Base-by-base conservation (phyloP, 1,140 invertebrate genomes). In the Antheraea mylitta region DNA sequence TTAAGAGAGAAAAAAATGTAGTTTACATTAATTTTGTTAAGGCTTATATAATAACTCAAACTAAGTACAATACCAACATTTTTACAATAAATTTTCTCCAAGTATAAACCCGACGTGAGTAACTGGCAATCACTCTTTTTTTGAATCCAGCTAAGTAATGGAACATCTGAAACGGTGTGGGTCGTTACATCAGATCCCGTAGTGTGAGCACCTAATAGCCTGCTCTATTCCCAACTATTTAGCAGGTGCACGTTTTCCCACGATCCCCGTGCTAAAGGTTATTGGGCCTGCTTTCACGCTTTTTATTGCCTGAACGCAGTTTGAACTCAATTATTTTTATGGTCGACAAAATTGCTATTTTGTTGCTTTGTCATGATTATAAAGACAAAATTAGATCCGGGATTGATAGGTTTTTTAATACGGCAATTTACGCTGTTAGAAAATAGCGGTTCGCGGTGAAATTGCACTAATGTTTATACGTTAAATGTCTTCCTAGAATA, bases 291-390 rank as follows among this genome's bases (percentile, higher is more conserved):
- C 84, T 87, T 90, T 87, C 83, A 91, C 85, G 85, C 85, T 89
- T 91, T 91, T 91, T 91, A 91, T 89, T 89, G 89, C 89, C 82
- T 82, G 75, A 85, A 89, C 88, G 83, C 87, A 89, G 85, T 92
- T 90, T 90, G 85, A 90, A 92, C 89, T 92, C 87, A 92, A 92
- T 92, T 92, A 92, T 90, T 92, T 92, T 90, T 90, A 92, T 90
- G 86, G 89, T 85, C 81, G 84, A 75, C 80, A 78, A 89, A 91
- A 91, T 91, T 90, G 83, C 88, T 91, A 90, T 90, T 90, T 91
- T 90, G 86, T 91, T 91, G 89, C 89, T 86, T 83, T 90, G 87
- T 89, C 87, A 87, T 80, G 83, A 89, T 90, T 89, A 91, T 89
- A 81, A 90, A 82, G 83, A 82, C 79, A 75, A 83, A 87, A 91